These are phyloP conservation scores for Triops cancriformis DNA, from an alignment of 1,140 invertebrate genomes.

Conservation along the genomic window DNA sequence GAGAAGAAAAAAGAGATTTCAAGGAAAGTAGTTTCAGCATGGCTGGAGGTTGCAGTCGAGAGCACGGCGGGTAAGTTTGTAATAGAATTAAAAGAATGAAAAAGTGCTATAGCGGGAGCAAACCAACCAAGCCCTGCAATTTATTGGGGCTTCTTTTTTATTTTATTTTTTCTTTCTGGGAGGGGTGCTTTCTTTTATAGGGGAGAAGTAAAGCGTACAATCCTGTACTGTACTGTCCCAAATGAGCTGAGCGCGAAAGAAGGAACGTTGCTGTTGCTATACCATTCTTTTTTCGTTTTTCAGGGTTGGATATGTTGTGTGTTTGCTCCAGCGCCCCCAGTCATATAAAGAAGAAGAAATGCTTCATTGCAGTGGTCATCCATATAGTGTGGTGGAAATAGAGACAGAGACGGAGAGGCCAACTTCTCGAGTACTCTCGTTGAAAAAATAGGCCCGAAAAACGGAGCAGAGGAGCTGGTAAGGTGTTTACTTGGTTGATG, in stretches of 20 bases:
- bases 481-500: slow-evolving; percentile 13
- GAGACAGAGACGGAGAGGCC: not conserved
- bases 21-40: slow-evolving; percentile 1
- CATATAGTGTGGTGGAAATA: not conserved
- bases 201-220: too few relatives aligned
- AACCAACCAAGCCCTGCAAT: not conserved
- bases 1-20: not conserved
- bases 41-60: not conserved
- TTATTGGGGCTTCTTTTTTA: not conserved
- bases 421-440: not conserved
- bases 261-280: not conserved
- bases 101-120: not conserved
- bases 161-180: too few relatives aligned
- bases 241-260: not conserved
- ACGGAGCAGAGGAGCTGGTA: not conserved
- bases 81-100: slow-evolving; percentile 14
- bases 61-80: slow-evolving; percentile 3
- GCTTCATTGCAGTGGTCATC: slow-evolving; percentile 9
- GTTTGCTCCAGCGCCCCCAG: not conserved
- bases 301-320: not conserved
- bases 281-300: not conserved
- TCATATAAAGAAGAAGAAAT: slow-evolving; percentile 9
- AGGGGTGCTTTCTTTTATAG: not conserved
- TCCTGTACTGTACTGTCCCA: not conserved
- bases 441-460: not conserved